Conservation (phyloP, 1,140 invertebrate species). For the Drosophila burlai region DNA sequence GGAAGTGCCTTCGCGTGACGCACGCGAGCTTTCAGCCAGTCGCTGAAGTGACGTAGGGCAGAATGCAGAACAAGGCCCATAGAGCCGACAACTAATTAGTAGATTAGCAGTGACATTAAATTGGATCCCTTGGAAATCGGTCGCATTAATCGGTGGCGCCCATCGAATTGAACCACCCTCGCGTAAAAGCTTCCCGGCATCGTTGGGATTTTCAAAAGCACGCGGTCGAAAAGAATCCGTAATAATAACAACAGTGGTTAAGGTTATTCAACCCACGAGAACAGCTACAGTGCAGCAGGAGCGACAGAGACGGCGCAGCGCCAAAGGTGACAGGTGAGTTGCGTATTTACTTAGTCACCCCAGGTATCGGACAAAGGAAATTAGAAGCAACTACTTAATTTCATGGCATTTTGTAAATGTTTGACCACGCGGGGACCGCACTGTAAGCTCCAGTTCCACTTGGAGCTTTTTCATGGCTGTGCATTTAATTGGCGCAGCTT, state of each 20-base stretch:
- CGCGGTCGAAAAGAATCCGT: constrained; percentile 1
- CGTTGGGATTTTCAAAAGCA: constrained; percentile 11
- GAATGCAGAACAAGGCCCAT: constrained; percentile 51
- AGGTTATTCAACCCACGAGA: constrained; percentile 40
- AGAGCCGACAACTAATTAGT: constrained; percentile 10
- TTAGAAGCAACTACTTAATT: constrained; percentile 10
- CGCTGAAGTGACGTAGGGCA: constrained; percentile 58
- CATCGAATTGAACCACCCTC: neutral
- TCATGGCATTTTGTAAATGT: constrained; percentile 19
- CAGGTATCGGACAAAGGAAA: neutral
- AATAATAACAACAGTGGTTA: constrained; percentile 2
- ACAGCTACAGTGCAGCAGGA: neutral
- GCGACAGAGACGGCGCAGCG: neutral
- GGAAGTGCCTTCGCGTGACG: no score
- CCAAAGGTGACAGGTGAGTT: constrained; percentile 27
- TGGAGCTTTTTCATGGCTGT: constrained; percentile 36
- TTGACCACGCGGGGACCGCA: constrained; percentile 27
- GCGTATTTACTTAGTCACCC: neutral
- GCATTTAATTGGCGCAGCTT: constrained; percentile 36
- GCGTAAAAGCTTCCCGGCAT: neutral
- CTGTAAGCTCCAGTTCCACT: constrained; percentile 40
- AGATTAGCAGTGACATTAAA: constrained; percentile 13
- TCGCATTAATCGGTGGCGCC: neutral
- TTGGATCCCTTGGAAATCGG: neutral
- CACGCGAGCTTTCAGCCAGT: constrained; percentile 60